phyloP scores from a whole-genome alignment of 2,113 vertebrate genomes.

The Gobio gobio region DNA sequence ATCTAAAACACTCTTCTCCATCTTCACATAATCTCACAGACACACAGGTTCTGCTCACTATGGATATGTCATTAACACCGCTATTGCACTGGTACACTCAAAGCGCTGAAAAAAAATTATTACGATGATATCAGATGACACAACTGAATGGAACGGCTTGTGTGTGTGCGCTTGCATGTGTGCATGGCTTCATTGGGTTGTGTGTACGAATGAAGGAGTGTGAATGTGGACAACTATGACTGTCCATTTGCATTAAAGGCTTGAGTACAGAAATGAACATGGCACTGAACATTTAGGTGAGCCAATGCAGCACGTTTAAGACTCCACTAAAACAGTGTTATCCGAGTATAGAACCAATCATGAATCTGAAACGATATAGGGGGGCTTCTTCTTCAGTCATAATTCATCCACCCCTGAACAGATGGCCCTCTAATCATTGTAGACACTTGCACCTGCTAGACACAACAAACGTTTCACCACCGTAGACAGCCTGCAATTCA shows the following conservation, averaged over 20 bases:
- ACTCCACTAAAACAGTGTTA: background rate
- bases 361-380: slow-evolving; percentile 19
- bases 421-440: slow-evolving; percentile 42
- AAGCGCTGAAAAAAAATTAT: background rate
- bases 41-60: background rate
- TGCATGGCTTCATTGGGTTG: background rate
- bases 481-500: background rate
- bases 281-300: background rate
- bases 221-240: background rate
- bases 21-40: background rate
- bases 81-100: background rate
- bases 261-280: background rate
- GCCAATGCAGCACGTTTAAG: background rate
- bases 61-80: background rate
- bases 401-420: slow-evolving; percentile 32
- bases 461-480: slow-evolving; percentile 35
- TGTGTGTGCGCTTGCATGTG: slow-evolving; percentile 2
- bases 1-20: slow-evolving; percentile 32
- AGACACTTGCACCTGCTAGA: slow-evolving; percentile 43
- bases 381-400: slow-evolving; percentile 21
- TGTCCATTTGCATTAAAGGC: background rate
- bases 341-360: background rate
- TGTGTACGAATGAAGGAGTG: background rate
- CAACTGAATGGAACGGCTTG: background rate
- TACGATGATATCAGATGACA: background rate